Evolutionary conservation across 64 coral and sea anemone genomes (phyloP).

Genomic region (Pachyseris speciosa): DNA sequence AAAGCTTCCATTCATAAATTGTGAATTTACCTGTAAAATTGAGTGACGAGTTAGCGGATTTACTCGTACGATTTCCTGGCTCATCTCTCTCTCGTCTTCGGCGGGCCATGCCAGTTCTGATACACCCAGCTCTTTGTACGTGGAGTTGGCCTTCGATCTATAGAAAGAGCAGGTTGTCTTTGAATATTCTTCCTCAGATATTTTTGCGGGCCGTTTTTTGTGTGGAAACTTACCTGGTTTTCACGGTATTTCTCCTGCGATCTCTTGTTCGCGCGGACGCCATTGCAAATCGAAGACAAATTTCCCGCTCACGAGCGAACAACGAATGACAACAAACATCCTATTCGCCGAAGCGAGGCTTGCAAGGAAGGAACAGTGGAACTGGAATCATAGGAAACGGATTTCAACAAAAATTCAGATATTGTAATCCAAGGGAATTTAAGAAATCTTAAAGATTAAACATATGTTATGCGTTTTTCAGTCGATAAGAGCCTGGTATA

Average conservation of each 20-base stretch:
- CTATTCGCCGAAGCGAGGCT: not conserved
- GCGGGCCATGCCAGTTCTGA: constrained; percentile 78
- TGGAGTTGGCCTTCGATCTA: not conserved
- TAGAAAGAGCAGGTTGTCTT: not conserved
- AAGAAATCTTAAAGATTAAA: too few species aligned
- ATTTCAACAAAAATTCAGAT: too few species aligned
- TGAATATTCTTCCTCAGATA: not conserved
- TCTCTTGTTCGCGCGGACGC: constrained; percentile 2
- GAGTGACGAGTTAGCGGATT: not conserved
- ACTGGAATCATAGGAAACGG: not conserved
- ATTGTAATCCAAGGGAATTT: too few species aligned
- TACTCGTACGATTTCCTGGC: constrained; percentile 57
- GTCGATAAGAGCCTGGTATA: too few species aligned
- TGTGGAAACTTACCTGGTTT: not conserved
- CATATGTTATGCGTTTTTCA: too few species aligned
- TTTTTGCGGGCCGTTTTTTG: not conserved
- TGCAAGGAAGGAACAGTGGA: not conserved
- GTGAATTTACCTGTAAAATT: constrained; percentile 49
- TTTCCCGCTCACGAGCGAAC: not conserved
- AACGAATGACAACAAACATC: constrained; percentile 12
- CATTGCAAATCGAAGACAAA: constrained; percentile 49
- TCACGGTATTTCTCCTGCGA: not conserved
- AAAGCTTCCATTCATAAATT: constrained; percentile 2
- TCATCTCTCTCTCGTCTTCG: constrained; percentile 68
- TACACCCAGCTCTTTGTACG: constrained; percentile 72